Conservation (phyloP, 2,797 vertebrate genomes). For the Gymnopithys bicolor region DNA sequence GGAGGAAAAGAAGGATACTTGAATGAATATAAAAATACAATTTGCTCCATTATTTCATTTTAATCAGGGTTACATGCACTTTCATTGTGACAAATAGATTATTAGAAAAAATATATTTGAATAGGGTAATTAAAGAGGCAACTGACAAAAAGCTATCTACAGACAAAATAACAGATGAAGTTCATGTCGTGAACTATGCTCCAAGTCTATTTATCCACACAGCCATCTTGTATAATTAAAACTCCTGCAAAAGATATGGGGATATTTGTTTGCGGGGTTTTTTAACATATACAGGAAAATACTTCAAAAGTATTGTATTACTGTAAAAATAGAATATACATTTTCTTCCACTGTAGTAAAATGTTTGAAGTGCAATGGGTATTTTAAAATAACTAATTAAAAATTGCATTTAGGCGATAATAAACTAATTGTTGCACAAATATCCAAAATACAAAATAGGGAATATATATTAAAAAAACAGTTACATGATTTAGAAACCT, state of each 20-base stretch:
- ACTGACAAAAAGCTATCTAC: background rate
- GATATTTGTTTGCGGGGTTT: background rate
- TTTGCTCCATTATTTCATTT: background rate
- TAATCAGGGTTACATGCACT: background rate
- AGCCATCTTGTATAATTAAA: background rate
- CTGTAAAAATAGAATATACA: background rate
- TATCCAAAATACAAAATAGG: background rate
- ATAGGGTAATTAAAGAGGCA: background rate
- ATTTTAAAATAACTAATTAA: background rate
- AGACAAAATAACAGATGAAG: background rate
- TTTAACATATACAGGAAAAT: background rate
- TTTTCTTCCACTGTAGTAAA: background rate
- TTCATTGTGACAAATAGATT: background rate
- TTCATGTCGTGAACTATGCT: background rate
- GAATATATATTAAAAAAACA: accelerated
- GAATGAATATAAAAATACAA: background rate
- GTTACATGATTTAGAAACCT: background rate
- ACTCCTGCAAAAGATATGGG: background rate
- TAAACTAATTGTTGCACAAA: background rate
- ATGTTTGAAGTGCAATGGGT: background rate
- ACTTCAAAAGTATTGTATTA: background rate
- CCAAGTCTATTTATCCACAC: background rate
- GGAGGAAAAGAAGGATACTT: background rate
- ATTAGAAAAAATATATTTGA: background rate
- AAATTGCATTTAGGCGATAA: background rate